Percentiles rank a stretch among this genome's conserved stretches.
Conservation (phyloP, 2,888 invertebrate species). For the Tromatobia lineatoria region DNA sequence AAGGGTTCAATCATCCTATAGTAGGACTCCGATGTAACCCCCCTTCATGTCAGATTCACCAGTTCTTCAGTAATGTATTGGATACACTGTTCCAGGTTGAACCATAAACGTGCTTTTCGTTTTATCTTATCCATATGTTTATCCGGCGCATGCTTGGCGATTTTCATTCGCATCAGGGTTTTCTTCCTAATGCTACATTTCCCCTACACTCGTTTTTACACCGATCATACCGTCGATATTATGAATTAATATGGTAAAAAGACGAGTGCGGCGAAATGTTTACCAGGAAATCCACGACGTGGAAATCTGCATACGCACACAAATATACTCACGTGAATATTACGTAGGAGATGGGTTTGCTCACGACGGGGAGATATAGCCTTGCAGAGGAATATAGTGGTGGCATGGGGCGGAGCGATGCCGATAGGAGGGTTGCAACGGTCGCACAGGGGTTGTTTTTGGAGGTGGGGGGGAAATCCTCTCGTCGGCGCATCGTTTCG, state of each 20-base stretch:
- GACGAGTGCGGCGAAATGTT: conserved; percentile 39
- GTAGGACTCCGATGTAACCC: neutral
- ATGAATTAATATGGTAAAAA: neutral
- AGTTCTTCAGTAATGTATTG: conserved; percentile 57
- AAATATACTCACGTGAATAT: conserved; percentile 55
- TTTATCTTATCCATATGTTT: neutral
- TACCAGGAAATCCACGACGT: conserved; percentile 49
- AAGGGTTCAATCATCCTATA: conserved; percentile 31
- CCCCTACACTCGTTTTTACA: neutral
- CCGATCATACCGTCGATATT: conserved; percentile 4
- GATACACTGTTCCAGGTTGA: conserved; percentile 37
- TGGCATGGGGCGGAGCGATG: conserved; percentile 83
- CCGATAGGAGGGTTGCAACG: conserved; percentile 83
- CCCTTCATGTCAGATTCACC: neutral
- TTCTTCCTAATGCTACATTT: neutral
- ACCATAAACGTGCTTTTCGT: neutral
- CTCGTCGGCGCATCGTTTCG: conserved; percentile 76
- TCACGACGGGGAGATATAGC: conserved; percentile 47
- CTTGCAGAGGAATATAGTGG: conserved; percentile 72
- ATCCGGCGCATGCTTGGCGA: neutral
- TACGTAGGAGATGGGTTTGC: conserved; percentile 51
- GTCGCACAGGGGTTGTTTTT: conserved; percentile 80
- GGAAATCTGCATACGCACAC: conserved; percentile 44
- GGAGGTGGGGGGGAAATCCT: conserved; percentile 81
- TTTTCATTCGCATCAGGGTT: neutral